Evolutionary conservation across 2,113 vertebrate genomes (phyloP), one percentile per base, ranked within the genome.

Genomic region (Buteo buteo): DNA sequence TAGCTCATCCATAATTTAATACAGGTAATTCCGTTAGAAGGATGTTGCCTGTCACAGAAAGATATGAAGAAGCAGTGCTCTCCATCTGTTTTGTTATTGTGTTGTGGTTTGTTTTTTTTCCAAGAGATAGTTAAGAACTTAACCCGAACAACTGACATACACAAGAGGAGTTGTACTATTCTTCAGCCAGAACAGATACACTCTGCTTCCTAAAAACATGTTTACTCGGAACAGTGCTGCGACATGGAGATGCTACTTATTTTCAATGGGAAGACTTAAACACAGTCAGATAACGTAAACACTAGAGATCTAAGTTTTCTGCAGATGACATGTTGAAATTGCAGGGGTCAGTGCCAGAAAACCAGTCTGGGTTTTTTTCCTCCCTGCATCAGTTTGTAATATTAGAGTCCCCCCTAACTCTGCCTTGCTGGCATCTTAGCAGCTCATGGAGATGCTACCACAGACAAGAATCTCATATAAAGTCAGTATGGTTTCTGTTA

Each of bases 1-100:
- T 36, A 69, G 34, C 44, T 86, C 28, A 86, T 69, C 54, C 34
- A 86, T 72, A 93, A 88, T 86, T 91, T 88, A 88, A 93, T 65
- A 79, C 11, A 73, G 45, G 58, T 88, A 85, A 82, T 85, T 91
- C 59, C 44, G 31, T 90, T 76, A 85, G 57, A 89, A 85, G 57
- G 76, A 85, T 74, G 45, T 50, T 72, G 61, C 50, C 61, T 74
- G 57, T 86, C 88, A 93, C 74, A 90, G 50, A 93, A 79, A 90
- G 31, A 64, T 61, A 94, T 34, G 44, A 91, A 87, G 62, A 89
- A 91, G 76, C 42, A 64, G 76, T 34, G 45, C 15, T 73, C 71
- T 83, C 71, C 67, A 90, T 64, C 34, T 93, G 36, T 38, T 94
- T 71, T 54, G 87, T 42, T 83, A 40, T 65, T 47, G 88, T 95